These are phyloP conservation scores for Gymnopithys bicolor DNA, from an alignment of 2,797 vertebrate species.

Conservation along the genomic window DNA sequence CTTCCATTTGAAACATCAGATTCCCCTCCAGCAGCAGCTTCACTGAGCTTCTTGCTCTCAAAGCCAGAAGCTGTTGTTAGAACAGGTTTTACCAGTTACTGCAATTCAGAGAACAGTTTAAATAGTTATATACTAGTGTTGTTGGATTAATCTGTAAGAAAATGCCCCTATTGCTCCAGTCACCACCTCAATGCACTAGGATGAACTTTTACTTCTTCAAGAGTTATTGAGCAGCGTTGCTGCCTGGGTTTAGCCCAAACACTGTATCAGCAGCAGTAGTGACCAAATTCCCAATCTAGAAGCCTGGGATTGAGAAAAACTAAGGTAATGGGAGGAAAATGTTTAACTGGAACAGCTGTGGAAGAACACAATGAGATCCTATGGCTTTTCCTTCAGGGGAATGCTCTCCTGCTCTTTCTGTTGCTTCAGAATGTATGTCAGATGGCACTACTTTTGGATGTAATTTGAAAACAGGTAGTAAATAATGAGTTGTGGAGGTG, in stretches of 20 bases:
- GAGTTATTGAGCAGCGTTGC: background rate
- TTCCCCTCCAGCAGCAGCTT: slow-evolving; percentile 13
- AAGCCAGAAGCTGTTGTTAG: background rate
- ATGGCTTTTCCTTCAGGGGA: background rate
- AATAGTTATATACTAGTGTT: background rate
- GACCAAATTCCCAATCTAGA: background rate
- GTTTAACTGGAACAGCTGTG: background rate
- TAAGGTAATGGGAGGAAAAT: background rate
- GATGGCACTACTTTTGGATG: background rate
- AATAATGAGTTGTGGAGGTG: background rate
- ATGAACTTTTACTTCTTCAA: background rate
- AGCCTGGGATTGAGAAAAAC: background rate
- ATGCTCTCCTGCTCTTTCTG: background rate
- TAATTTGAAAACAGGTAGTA: background rate
- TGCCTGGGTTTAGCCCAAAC: background rate
- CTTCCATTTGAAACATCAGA: background rate
- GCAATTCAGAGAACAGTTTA: slow-evolving; percentile 10
- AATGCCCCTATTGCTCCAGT: background rate
- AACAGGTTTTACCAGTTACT: slow-evolving; percentile 48
- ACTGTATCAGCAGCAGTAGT: background rate
- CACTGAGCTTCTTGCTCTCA: background rate
- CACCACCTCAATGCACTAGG: background rate
- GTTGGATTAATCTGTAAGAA: slow-evolving; percentile 32
- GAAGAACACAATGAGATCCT: background rate
- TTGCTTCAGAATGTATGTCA: background rate